Percentiles rank a stretch among this genome's conserved stretches.
phyloP scores from a whole-genome alignment of 2,888 invertebrate species.

The Heliconius ethilla region DNA sequence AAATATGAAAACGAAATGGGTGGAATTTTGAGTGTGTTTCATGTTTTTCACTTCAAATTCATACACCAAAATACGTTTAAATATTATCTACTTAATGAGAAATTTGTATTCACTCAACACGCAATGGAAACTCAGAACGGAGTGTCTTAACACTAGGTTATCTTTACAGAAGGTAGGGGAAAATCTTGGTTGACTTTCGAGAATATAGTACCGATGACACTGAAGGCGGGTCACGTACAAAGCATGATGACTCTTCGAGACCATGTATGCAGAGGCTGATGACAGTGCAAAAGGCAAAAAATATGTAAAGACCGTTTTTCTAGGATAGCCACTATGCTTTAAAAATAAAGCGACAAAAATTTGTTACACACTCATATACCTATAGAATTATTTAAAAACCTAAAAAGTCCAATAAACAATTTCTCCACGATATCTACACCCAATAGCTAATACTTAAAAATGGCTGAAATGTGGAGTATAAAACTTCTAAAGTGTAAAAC shows the following conservation, averaged over 20 bases:
- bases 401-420: neutral
- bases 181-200: no score
- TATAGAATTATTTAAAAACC: neutral
- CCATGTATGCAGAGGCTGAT: no score
- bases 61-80: no score
- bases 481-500: conserved; percentile 24
- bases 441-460: conserved; percentile 4
- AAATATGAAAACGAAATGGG: neutral
- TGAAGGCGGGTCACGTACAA: no score
- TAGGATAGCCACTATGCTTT: neutral
- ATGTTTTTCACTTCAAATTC: no score
- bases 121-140: neutral
- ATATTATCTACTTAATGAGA: no score
- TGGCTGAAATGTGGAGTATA: neutral
- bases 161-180: neutral
- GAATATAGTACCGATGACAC: no score
- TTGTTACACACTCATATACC: neutral
- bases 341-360: no score
- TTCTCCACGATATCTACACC: neutral
- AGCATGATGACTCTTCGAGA: no score
- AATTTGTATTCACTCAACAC: neutral
- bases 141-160: neutral
- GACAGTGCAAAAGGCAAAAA: no score
- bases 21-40: no score
- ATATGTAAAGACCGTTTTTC: neutral